Base-by-base conservation (phyloP, 2,888 invertebrate species). In the Melanotus villosus region DNA sequence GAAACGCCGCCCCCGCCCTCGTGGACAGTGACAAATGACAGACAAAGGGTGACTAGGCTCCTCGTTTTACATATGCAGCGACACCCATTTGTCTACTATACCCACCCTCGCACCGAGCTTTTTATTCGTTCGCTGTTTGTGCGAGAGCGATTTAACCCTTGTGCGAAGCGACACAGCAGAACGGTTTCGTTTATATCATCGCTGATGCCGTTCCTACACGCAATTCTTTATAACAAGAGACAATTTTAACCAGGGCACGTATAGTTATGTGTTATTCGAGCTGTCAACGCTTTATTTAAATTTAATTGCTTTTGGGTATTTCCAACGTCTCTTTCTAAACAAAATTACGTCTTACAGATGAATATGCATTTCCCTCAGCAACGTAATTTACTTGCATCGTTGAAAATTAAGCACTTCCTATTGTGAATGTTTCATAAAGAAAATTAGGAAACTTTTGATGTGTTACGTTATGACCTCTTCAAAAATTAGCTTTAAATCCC, bases 61-160 rank as follows among this genome's bases (percentile, higher is more conserved):
- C 83, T 83, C 83, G 85, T 83, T 84, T 85, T 85, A 85, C 85
- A 84, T 85, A 85, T 84, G 84, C 84, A 84, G 83, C 83, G 83
- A 84, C 84, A 84, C 84, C 83, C 85, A 85, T 85, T 84, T 85
- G 84, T 84, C 85, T 84, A 80, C 81, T 66, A 65, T 70, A 70
- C 66, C 70, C 70, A 66, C 70, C 70, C 70, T 70, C 70, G 63
- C 62, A 70, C 62, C 56, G 70, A 70, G 70, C 70, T 70, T 70
- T 70, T 70, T 70, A 70, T 70, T 70, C 70, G 70, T 70, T 66
- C 70, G 70, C 70, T 70, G 70, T 70, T 70, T 70, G 70, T 70
- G 70, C 70, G 65, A 70, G 62, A 70, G 63, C 70, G 70, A 70
- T 70, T 70, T 70, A 70, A 70, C 70, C 70, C 70, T 70, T 70